These are phyloP conservation scores for Heliconius eleuchia DNA, from an alignment of 1,140 invertebrate species.

Conservation along the genomic window DNA sequence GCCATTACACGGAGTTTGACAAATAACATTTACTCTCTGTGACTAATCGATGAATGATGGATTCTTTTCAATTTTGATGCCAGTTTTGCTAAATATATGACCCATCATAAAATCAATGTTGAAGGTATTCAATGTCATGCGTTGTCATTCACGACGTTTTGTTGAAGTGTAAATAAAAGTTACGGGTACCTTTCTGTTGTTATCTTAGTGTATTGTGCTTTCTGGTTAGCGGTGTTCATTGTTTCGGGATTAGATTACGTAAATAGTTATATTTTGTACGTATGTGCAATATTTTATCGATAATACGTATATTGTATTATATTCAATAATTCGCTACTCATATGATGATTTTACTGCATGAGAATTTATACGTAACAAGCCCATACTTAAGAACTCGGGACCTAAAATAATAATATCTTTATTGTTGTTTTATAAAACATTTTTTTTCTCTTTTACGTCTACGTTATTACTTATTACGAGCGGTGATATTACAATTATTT, in stretches of 20 bases:
- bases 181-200: constrained; percentile 66
- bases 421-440: too few relatives aligned
- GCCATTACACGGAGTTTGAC: constrained; percentile 74
- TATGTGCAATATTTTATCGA: not conserved
- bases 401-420: too few relatives aligned
- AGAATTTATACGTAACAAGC: too few relatives aligned
- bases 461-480: too few relatives aligned
- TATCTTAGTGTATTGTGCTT: constrained; percentile 48
- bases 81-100: constrained; percentile 74
- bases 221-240: constrained; percentile 34
- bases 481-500: too few relatives aligned
- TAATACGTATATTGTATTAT: not conserved
- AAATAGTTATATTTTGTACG: constrained; percentile 9
- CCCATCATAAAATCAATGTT: constrained; percentile 72
- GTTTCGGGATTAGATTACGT: constrained; percentile 24
- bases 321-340: not conserved
- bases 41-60: constrained; percentile 80
- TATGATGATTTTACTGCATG: not conserved
- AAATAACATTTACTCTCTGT: constrained; percentile 76
- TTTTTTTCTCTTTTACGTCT: too few relatives aligned
- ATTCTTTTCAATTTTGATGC: constrained; percentile 76
- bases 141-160: constrained; percentile 69
- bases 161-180: constrained; percentile 55
- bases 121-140: constrained; percentile 65
- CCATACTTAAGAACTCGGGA: too few relatives aligned